These are phyloP conservation scores for Sesamia nonagrioides DNA, from an alignment of 1,140 invertebrate genomes.

Conservation along the genomic window DNA sequence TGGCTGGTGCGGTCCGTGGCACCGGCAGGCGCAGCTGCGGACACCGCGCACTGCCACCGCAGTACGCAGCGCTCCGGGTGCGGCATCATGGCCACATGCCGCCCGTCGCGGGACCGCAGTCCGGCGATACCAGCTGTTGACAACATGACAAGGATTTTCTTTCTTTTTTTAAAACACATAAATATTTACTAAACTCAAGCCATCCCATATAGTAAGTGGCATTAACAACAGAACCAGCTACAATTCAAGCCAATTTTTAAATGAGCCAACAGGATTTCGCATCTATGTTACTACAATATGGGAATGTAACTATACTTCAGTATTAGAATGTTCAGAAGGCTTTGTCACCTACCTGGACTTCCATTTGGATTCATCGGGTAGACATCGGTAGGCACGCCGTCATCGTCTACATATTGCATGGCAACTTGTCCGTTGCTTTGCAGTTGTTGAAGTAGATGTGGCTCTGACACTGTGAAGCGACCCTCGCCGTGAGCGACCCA, in stretches of 20 bases:
- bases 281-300: no score
- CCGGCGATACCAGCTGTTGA: conserved; percentile 93
- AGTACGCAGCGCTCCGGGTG: conserved; percentile 97
- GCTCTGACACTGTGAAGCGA: conserved; percentile 89
- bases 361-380: conserved; percentile 99
- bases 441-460: conserved; percentile 88
- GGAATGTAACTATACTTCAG: no score
- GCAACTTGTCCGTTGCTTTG: conserved; percentile 90
- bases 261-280: no score
- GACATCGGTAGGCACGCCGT: conserved; percentile 91
- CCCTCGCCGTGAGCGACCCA: conserved; percentile 99
- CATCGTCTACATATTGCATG: conserved; percentile 95
- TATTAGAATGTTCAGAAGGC: no score
- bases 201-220: no score
- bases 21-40: conserved; percentile 57
- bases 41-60: conserved; percentile 93
- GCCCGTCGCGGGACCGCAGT: conserved; percentile 95
- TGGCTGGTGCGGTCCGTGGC: conserved; percentile 80
- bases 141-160: not conserved
- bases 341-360: conserved; percentile 89
- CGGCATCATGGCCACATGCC: conserved; percentile 99
- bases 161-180: not conserved
- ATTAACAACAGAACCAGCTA: no score
- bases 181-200: no score
- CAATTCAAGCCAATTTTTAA: no score